Evolutionary conservation across 2,797 vertebrate species (phyloP).

Genomic region (Dendrocincla tyrannina): DNA sequence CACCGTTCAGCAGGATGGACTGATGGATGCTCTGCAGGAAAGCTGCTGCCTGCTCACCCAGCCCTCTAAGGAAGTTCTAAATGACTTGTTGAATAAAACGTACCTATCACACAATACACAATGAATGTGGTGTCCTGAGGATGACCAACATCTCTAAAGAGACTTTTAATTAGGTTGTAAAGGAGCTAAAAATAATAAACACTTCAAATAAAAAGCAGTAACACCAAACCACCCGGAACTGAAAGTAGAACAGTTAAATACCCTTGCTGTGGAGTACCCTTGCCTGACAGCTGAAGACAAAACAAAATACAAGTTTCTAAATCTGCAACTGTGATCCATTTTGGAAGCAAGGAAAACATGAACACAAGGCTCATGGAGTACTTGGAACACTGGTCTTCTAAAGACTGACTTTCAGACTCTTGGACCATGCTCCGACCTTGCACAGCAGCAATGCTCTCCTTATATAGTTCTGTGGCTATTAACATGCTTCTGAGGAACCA

Average conservation of each 20-base stretch:
- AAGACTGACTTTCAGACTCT: not conserved
- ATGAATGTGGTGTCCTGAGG: not conserved
- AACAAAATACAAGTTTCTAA: not conserved
- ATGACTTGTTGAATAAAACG: not conserved
- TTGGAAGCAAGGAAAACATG: not conserved
- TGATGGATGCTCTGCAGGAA: not conserved
- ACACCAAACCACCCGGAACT: not conserved
- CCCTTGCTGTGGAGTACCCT: not conserved
- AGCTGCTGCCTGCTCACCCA: not conserved
- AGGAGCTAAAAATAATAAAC: not conserved
- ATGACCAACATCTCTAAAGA: not conserved
- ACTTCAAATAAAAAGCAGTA: not conserved
- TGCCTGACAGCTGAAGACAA: not conserved
- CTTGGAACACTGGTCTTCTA: not conserved
- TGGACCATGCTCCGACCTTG: not conserved
- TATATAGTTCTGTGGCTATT: not conserved
- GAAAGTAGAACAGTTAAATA: not conserved
- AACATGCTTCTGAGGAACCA: not conserved
- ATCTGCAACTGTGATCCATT: not conserved
- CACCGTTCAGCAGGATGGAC: fast-evolving
- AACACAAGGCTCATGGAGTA: not conserved
- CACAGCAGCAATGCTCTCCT: not conserved
- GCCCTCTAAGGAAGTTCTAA: not conserved
- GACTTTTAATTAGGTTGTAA: not conserved
- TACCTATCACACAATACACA: not conserved